Evolutionary conservation across 2,797 vertebrate species (phyloP).

Genomic region (Pipistrellus pipistrellus): DNA sequence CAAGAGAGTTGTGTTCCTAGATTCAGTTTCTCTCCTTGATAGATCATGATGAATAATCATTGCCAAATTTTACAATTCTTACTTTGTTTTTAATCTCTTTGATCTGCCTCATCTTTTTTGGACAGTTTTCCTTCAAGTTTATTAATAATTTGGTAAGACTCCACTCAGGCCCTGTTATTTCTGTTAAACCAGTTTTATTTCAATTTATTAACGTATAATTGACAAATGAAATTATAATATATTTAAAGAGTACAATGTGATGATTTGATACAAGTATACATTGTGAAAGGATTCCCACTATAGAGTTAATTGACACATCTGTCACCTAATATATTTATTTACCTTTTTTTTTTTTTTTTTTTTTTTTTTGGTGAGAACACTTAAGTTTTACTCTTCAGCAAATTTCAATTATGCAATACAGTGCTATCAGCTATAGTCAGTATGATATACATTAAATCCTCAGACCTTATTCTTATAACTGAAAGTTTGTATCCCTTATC

Average conservation of each 20-base stretch:
- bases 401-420: neutral
- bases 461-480: neutral
- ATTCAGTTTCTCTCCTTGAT: neutral
- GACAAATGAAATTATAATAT: neutral
- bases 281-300: neutral
- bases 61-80: neutral
- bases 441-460: neutral
- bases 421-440: neutral
- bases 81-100: slow-evolving; percentile 10
- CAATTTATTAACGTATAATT: neutral
- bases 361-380: neutral
- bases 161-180: neutral
- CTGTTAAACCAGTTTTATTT: neutral
- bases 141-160: neutral
- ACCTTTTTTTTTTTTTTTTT: neutral
- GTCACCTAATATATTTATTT: neutral
- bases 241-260: neutral
- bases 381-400: neutral
- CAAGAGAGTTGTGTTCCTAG: neutral
- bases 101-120: neutral
- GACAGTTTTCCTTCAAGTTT: neutral
- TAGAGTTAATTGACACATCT: neutral
- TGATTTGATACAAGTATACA: neutral
- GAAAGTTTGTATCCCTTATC: neutral
- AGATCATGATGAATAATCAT: neutral